phyloP scores from a whole-genome alignment of 2,113 vertebrate genomes.

The Desmodus rotundus region DNA sequence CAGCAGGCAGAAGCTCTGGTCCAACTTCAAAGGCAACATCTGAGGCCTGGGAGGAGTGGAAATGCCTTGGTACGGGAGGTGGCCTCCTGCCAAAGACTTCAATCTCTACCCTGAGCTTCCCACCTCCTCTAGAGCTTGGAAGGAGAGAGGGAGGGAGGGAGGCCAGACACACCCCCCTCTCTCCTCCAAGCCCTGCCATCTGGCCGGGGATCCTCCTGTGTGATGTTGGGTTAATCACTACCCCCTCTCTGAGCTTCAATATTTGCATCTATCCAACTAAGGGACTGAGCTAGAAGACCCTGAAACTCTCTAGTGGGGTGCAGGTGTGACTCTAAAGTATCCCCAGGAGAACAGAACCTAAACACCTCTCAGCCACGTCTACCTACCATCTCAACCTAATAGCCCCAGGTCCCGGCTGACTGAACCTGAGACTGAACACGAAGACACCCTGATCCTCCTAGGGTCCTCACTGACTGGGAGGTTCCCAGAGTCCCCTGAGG shows the following conservation, averaged over 20 bases:
- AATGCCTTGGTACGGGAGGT: not conserved
- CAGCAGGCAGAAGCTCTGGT: not conserved
- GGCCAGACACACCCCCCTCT: not conserved
- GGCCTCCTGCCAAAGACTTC: not conserved
- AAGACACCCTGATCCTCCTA: not conserved
- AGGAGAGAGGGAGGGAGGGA: not conserved
- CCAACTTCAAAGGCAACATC: slow-evolving; percentile 45
- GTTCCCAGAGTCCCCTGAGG: not conserved
- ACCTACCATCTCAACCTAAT: not conserved
- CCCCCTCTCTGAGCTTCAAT: not conserved
- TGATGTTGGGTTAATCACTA: not conserved
- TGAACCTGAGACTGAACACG: not conserved
- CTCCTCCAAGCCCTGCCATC: not conserved
- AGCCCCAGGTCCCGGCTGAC: not conserved
- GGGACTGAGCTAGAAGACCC: not conserved
- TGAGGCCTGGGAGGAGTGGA: not conserved
- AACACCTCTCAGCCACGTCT: not conserved
- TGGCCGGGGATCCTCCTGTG: not conserved
- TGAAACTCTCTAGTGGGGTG: not conserved
- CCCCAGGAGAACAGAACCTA: not conserved
- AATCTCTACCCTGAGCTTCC: not conserved
- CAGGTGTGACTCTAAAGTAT: not conserved
- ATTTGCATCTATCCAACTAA: not conserved
- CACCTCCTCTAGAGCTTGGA: not conserved
- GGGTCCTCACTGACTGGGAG: not conserved